These are phyloP conservation scores for Vulpes lagopus DNA, from an alignment of 2,113 vertebrate genomes.

Conservation along the genomic window DNA sequence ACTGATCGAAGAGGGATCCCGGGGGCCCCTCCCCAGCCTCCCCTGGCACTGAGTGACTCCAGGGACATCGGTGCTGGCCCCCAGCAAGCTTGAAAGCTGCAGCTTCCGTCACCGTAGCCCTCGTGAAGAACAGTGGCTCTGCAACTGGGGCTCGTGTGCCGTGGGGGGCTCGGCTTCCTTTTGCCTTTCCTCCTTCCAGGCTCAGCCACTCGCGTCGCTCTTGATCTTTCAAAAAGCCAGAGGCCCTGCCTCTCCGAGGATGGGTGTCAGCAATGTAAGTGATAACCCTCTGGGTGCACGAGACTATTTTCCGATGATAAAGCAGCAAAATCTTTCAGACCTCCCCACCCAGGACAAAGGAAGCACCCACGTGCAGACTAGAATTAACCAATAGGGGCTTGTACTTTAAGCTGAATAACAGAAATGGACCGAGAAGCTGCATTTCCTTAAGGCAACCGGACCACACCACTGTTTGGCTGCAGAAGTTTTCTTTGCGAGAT, in stretches of 20 bases:
- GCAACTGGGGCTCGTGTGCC: rapidly evolving
- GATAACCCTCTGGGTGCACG: background rate
- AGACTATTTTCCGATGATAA: background rate
- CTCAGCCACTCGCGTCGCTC: background rate
- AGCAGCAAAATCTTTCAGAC: background rate
- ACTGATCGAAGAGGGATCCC: background rate
- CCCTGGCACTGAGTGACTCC: background rate
- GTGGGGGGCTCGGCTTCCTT: rapidly evolving
- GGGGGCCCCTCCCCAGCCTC: background rate
- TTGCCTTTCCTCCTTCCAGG: background rate
- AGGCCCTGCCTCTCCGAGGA: background rate
- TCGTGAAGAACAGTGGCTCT: rapidly evolving
- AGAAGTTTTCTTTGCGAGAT: background rate
- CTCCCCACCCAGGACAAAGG: background rate
- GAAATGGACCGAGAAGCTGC: background rate
- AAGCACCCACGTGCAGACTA: background rate
- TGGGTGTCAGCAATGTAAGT: background rate
- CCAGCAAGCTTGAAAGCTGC: background rate
- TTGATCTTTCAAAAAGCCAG: background rate
- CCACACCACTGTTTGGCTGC: background rate
- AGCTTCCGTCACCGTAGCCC: background rate
- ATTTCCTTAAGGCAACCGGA: background rate
- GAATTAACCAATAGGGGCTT: background rate
- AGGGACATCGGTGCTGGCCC: no score
- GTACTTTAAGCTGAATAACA: background rate